Percentiles rank a stretch among this genome's conserved stretches.
phyloP scores from a whole-genome alignment of 2,113 vertebrate species.

The Chrysochloris asiatica region DNA sequence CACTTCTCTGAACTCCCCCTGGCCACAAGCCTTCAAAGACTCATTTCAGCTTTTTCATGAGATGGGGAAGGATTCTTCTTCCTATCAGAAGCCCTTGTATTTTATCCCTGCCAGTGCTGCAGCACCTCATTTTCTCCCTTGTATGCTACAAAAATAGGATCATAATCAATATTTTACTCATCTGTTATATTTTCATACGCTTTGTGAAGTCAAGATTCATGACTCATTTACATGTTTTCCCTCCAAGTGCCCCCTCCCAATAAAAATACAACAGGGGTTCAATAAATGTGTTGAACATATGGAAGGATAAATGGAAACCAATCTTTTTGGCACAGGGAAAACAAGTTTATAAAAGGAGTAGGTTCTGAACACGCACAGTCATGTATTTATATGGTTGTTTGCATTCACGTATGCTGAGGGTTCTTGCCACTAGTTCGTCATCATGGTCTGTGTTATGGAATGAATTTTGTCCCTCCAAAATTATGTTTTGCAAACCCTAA shows the following conservation, averaged over 20 bases:
- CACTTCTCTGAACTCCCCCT: not conserved
- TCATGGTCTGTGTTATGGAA: too few species aligned
- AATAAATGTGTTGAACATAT: too few species aligned
- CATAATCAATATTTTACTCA: not conserved
- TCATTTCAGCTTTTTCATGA: not conserved
- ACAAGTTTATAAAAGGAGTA: too few species aligned
- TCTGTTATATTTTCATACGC: not conserved
- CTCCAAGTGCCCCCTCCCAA: not conserved
- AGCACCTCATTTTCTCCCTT: not conserved
- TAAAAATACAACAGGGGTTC: too few species aligned
- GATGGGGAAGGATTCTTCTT: not conserved
- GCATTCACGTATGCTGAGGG: too few species aligned
- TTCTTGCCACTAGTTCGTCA: too few species aligned
- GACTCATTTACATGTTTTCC: constrained; percentile 38
- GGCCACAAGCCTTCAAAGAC: not conserved
- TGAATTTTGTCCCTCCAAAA: too few species aligned
- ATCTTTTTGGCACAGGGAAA: too few species aligned
- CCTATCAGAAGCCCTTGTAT: not conserved
- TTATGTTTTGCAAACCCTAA: too few species aligned
- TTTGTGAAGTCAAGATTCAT: not conserved
- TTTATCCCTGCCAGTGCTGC: not conserved
- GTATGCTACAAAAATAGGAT: not conserved
- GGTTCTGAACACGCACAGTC: too few species aligned
- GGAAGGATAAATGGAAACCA: too few species aligned
- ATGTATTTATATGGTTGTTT: too few species aligned